Percentiles rank a stretch among this genome's conserved stretches.
Evolutionary conservation across 2,888 invertebrate species (phyloP).

Genomic region (Erebia aethiops): DNA sequence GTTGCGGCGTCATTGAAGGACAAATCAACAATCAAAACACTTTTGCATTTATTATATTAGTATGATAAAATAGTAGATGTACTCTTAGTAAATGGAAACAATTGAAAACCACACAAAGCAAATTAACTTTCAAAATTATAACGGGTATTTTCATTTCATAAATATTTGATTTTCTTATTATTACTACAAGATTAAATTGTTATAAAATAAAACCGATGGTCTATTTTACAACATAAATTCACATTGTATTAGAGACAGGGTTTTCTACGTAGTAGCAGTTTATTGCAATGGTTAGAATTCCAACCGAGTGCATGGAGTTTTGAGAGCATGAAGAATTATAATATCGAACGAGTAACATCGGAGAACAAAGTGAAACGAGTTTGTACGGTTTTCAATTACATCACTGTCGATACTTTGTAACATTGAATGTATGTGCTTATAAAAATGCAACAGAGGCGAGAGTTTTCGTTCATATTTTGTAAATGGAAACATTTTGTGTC

Average conservation of each 20-base stretch:
- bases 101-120: slow-evolving; percentile 17
- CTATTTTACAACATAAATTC: no score
- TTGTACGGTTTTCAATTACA: slow-evolving; percentile 14
- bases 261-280: slow-evolving; percentile 26
- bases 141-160: slow-evolving; percentile 12
- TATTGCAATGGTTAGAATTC: slow-evolving; percentile 68
- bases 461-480: background rate
- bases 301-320: slow-evolving; percentile 22
- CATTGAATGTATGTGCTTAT: slow-evolving; percentile 8
- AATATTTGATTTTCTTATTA: slow-evolving; percentile 8
- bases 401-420: slow-evolving; percentile 8
- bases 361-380: slow-evolving; percentile 15
- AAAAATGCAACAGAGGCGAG: background rate
- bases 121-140: slow-evolving; percentile 13
- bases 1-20: no score
- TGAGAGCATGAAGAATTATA: slow-evolving; percentile 28
- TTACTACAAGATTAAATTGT: no score
- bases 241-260: no score
- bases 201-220: no score
- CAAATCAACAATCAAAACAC: no score
- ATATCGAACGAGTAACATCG: slow-evolving; percentile 13
- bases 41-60: no score
- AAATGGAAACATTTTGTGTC: background rate
- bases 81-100: slow-evolving; percentile 10
- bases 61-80: no score